Conservation (phyloP, 1,140 invertebrate species). For the Drosophila sp. region DNA sequence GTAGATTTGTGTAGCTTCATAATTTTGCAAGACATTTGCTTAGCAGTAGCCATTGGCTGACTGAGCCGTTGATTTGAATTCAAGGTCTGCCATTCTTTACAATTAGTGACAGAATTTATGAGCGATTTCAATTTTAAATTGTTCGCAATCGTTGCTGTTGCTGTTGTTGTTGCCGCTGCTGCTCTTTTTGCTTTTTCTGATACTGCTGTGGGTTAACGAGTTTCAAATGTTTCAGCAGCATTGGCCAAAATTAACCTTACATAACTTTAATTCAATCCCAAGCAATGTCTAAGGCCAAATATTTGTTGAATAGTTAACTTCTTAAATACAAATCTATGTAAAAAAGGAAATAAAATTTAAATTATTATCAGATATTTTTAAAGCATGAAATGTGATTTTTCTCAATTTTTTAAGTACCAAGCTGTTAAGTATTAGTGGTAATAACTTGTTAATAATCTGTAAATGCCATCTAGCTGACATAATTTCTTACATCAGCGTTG, state of each 20-base stretch:
- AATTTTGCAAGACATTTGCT: conserved; percentile 70
- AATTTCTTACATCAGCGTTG: conserved; percentile 70
- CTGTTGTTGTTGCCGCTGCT: conserved; percentile 22
- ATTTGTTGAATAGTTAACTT: not conserved
- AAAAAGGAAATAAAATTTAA: conserved; percentile 1
- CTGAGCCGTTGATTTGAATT: conserved; percentile 61
- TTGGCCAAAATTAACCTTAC: conserved; percentile 47
- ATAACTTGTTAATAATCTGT: conserved; percentile 11
- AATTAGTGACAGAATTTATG: conserved; percentile 81
- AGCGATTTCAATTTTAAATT: conserved; percentile 79
- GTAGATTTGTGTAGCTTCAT: conserved; percentile 75
- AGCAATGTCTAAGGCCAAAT: conserved; percentile 14
- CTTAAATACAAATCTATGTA: not conserved
- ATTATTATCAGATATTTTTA: not conserved
- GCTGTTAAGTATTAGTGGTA: conserved; percentile 18
- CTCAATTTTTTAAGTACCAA: conserved; percentile 10
- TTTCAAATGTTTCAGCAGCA: conserved; percentile 41
- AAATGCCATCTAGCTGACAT: conserved; percentile 60
- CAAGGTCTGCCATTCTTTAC: conserved; percentile 81
- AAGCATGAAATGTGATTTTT: not conserved
- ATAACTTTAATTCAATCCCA: conserved; percentile 31
- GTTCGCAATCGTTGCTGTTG: conserved; percentile 42
- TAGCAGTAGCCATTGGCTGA: conserved; percentile 69
- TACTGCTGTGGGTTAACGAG: conserved; percentile 62
- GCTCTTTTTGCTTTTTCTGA: not conserved